These are phyloP conservation scores for Sesia apiformis DNA, from an alignment of 2,888 invertebrate species.

Conservation along the genomic window DNA sequence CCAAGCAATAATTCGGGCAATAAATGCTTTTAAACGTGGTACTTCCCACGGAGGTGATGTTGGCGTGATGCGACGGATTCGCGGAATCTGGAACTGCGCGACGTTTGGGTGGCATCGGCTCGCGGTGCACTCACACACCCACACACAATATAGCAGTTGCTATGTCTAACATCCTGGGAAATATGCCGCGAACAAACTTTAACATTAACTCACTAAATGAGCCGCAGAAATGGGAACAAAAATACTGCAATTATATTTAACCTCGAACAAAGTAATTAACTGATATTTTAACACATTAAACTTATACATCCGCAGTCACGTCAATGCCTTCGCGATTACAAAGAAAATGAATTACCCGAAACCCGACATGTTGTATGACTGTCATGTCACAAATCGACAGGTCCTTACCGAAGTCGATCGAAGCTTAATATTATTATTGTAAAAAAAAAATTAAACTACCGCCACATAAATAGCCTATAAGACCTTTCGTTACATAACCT, in stretches of 20 bases:
- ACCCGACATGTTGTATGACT: background rate
- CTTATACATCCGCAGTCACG: slow-evolving; percentile 9
- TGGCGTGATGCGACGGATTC: slow-evolving; percentile 25
- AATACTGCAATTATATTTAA: background rate
- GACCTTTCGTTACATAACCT: too few species aligned
- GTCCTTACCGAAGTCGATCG: background rate
- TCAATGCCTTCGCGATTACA: slow-evolving; percentile 3
- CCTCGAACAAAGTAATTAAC: slow-evolving; percentile 4
- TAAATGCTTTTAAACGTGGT: slow-evolving; percentile 21
- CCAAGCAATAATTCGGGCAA: slow-evolving; percentile 44
- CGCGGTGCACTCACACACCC: background rate
- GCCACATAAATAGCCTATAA: too few species aligned
- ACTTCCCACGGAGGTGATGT: slow-evolving; percentile 38
- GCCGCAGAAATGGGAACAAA: background rate
- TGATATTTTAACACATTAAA: slow-evolving; percentile 6
- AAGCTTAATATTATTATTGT: too few species aligned
- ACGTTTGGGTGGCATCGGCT: slow-evolving; percentile 19
- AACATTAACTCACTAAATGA: background rate
- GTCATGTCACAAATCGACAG: slow-evolving; percentile 1
- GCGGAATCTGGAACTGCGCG: slow-evolving; percentile 21
- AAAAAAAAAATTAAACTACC: too few species aligned
- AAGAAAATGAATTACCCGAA: slow-evolving; percentile 7
- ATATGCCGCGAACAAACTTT: slow-evolving; percentile 8
- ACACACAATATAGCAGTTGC: slow-evolving; percentile 2
- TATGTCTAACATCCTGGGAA: slow-evolving; percentile 22